phyloP scores from a whole-genome alignment of 2,113 vertebrate species.

The Nyctereutes procyonoides region DNA sequence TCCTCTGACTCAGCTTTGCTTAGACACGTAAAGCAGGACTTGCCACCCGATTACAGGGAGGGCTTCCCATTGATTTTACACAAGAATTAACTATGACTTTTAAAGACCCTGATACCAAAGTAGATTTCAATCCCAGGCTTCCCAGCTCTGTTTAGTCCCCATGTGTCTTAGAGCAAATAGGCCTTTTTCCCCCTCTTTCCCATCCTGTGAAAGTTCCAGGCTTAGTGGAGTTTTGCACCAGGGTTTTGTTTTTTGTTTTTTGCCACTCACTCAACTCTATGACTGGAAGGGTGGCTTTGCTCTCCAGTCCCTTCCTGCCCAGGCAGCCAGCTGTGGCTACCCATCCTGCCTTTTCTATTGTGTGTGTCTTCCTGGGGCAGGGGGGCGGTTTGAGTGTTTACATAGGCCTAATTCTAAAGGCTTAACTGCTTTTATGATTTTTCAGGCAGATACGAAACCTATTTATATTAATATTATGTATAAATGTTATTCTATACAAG shows the following conservation, averaged over 20 bases:
- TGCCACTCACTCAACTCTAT: accelerated
- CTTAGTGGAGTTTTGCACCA: not conserved
- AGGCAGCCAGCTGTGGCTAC: accelerated
- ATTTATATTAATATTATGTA: not conserved
- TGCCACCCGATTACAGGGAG: not conserved
- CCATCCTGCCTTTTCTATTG: accelerated
- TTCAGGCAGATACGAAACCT: not conserved
- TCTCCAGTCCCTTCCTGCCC: accelerated
- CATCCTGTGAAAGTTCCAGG: not conserved
- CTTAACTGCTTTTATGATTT: not conserved
- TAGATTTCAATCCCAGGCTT: not conserved
- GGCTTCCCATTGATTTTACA: not conserved
- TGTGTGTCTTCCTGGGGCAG: not conserved
- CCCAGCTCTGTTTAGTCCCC: too few species aligned
- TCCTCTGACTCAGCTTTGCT: not conserved
- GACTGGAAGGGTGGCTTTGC: not conserved
- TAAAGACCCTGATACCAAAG: not conserved
- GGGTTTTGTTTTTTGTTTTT: not conserved
- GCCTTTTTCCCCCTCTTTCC: not conserved
- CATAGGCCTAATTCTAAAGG: not conserved
- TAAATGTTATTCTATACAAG: not conserved
- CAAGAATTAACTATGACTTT: not conserved
- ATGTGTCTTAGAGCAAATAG: not conserved
- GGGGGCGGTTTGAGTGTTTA: not conserved
- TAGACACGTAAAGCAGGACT: not conserved